Evolutionary conservation across 2,113 vertebrate species (phyloP).

Genomic region (Oryzias javanicus): DNA sequence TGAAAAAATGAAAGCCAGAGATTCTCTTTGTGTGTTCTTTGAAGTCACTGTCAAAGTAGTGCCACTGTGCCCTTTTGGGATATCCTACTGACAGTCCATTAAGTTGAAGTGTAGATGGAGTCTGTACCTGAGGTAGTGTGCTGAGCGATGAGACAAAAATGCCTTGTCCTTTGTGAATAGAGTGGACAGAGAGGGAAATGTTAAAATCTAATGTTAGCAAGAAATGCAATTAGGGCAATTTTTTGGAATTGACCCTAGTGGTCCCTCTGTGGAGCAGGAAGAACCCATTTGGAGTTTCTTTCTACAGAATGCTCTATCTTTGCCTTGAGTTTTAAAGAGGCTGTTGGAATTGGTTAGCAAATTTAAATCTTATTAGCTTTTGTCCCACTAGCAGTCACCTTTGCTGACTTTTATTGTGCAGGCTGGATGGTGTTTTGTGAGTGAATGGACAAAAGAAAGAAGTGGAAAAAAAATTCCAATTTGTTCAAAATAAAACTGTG

Average conservation of each 20-base stretch:
- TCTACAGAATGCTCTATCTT: conserved; percentile 41
- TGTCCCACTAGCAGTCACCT: conserved; percentile 49
- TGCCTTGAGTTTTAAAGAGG: conserved; percentile 45
- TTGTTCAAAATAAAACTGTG: conserved; percentile 30
- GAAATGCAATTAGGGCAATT: conserved; percentile 47
- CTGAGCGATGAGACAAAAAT: conserved; percentile 29
- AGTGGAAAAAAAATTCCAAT: conserved; percentile 4
- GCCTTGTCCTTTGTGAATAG: conserved; percentile 32
- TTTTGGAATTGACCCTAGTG: conserved; percentile 37
- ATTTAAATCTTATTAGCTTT: conserved; percentile 62
- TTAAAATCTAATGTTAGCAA: conserved; percentile 28
- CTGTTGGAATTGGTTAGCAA: conserved; percentile 58
- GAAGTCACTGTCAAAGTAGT: conserved; percentile 37
- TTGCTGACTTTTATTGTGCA: conserved; percentile 14
- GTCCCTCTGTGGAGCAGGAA: conserved; percentile 22
- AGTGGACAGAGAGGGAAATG: conserved; percentile 46
- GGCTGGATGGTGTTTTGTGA: neutral
- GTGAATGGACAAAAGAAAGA: neutral
- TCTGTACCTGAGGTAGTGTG: conserved; percentile 26
- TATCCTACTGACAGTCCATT: conserved; percentile 45
- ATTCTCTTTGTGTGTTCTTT: conserved; percentile 24
- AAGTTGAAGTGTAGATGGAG: conserved; percentile 37
- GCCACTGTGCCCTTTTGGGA: conserved; percentile 23
- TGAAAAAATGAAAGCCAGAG: neutral
- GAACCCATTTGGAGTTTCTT: conserved; percentile 59